Percentiles rank a stretch among this genome's conserved stretches.
Conservation (phyloP, 2,888 invertebrate genomes). For the Anagyrus pseudococci region DNA sequence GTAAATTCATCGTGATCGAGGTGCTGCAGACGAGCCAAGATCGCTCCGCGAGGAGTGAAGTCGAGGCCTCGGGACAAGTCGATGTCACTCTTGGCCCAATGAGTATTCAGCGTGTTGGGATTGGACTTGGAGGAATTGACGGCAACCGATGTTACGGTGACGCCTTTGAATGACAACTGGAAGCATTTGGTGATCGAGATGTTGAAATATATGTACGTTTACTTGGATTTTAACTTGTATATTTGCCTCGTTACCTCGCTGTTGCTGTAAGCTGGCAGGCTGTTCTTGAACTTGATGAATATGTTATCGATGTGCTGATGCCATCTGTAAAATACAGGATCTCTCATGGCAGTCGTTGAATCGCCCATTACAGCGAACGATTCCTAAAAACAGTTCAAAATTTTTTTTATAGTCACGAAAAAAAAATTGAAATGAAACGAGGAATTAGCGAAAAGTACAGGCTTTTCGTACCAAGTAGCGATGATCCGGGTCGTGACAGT, state of each 20-base stretch:
- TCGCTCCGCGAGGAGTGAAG: slow-evolving; percentile 77
- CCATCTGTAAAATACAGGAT: slow-evolving; percentile 86
- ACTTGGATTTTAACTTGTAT: no score
- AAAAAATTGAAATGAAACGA: no score
- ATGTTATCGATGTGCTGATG: slow-evolving; percentile 81
- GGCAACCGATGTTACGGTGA: no score
- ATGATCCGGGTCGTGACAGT: slow-evolving; percentile 82
- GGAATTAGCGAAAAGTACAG: no score
- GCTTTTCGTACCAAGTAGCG: slow-evolving; percentile 67
- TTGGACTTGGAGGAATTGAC: slow-evolving; percentile 14
- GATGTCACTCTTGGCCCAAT: slow-evolving; percentile 81
- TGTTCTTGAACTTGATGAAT: slow-evolving; percentile 78
- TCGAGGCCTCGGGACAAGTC: slow-evolving; percentile 82
- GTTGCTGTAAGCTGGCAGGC: no score
- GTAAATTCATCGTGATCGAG: slow-evolving; percentile 76
- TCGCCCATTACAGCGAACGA: slow-evolving; percentile 90
- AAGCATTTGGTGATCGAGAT: no score
- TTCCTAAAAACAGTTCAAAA: no score
- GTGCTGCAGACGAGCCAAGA: slow-evolving; percentile 78
- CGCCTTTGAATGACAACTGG: no score
- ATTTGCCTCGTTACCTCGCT: no score
- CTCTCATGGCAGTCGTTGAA: slow-evolving; percentile 83
- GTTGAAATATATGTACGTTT: no score
- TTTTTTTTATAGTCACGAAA: no score
- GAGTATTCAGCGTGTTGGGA: slow-evolving; percentile 66